phyloP scores from a whole-genome alignment of 2,113 vertebrate species.

The Setophaga coronata region DNA sequence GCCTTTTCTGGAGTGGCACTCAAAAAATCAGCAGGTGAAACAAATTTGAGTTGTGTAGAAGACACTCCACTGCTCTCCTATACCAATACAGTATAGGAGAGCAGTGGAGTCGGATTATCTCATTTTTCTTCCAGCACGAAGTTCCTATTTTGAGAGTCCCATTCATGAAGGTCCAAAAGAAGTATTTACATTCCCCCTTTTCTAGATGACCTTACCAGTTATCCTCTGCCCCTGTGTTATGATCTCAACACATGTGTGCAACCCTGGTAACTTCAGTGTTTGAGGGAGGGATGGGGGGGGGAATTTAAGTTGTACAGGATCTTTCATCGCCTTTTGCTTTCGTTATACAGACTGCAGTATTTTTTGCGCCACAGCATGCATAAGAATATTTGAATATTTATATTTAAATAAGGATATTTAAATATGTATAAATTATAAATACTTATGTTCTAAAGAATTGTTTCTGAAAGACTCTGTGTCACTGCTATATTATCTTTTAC shows the following conservation, averaged over 20 bases:
- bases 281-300: not conserved
- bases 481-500: not conserved
- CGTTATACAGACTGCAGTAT: not conserved
- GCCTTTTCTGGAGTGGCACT: not conserved
- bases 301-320: constrained; percentile 34
- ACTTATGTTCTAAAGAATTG: constrained; percentile 1
- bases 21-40: not conserved
- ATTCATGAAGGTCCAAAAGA: constrained; percentile 67
- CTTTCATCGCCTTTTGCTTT: constrained; percentile 41
- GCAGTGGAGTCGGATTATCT: constrained; percentile 51
- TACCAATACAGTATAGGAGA: not conserved
- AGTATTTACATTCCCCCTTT: constrained; percentile 69
- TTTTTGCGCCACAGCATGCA: not conserved
- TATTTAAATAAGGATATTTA: constrained; percentile 4
- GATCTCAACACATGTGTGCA: constrained; percentile 65
- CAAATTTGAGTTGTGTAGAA: not conserved
- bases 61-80: not conserved
- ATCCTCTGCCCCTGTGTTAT: constrained; percentile 68
- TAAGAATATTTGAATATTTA: constrained; percentile 18
- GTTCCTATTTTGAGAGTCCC: constrained; percentile 66
- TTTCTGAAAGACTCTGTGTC: constrained; percentile 11
- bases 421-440: not conserved
- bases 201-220: constrained; percentile 71
- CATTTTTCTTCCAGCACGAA: constrained; percentile 60
- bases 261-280: constrained; percentile 23